Conservation (phyloP, 1,140 invertebrate genomes). For the Drosophila biarmipes region DNA sequence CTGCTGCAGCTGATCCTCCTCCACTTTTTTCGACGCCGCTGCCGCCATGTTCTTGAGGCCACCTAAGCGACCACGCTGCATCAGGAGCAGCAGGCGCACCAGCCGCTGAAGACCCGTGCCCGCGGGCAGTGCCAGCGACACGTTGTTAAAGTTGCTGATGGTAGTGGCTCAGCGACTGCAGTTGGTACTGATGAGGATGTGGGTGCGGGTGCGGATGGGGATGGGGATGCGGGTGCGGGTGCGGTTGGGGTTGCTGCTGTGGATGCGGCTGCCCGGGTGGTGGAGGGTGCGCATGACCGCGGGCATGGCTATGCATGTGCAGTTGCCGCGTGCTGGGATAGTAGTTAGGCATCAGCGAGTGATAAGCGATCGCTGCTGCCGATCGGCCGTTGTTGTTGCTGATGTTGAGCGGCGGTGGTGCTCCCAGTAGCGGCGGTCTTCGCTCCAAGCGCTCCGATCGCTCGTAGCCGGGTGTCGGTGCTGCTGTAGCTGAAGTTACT, state of each 20-base stretch:
- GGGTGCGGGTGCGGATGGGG: constrained; percentile 24
- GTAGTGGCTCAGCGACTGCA: constrained; percentile 72
- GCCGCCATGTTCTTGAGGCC: constrained; percentile 7
- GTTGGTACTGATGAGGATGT: constrained; percentile 54
- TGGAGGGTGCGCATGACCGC: constrained; percentile 27
- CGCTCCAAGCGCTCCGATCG: constrained; percentile 21
- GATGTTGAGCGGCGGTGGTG: constrained; percentile 27
- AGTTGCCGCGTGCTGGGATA: constrained; percentile 34
- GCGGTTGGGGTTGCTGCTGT: constrained; percentile 14
- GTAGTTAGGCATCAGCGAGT: constrained; percentile 45
- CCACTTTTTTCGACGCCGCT: neutral
- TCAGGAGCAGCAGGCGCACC: constrained; percentile 35
- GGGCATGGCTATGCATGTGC: constrained; percentile 31
- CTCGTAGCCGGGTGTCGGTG: neutral
- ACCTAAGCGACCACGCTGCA: constrained; percentile 13
- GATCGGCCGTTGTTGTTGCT: constrained; percentile 21
- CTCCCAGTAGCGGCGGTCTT: constrained; percentile 25
- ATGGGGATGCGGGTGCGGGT: constrained; percentile 6
- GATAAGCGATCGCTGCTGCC: constrained; percentile 32
- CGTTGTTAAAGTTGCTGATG: constrained; percentile 84
- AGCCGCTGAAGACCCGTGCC: constrained; percentile 23
- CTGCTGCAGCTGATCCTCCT: neutral
- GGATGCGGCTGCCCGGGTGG: constrained; percentile 27
- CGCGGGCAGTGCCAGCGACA: constrained; percentile 39
- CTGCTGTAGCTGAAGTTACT: neutral